Base-by-base conservation (phyloP, 2,113 vertebrate genomes). In the Apus apus region DNA sequence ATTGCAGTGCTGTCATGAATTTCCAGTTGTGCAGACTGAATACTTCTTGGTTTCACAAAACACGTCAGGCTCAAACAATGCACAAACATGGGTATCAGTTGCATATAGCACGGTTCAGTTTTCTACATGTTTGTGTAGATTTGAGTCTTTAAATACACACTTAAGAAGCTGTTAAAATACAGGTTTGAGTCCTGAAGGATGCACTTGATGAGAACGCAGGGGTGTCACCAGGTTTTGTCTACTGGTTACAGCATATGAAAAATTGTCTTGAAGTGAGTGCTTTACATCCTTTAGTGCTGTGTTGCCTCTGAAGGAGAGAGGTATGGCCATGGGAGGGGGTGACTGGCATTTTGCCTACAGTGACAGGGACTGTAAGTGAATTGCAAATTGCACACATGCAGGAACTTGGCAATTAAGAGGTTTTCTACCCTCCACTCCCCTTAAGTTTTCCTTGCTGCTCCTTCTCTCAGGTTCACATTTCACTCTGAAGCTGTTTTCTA, bases 331-430 rank as follows among this genome's bases (percentile, higher is more conserved):
- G 51, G 57, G 21, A 77, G 51, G n/a, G 74, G 73, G 7, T 62
- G 36, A 29, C 40, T 0, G 0, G n/a, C 65, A 76, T 45, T 73
- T 64, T 68, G 60, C 36, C 17, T 87, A 6, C 61, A 56, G 65
- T 54, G 56, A 12, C 0, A 1, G 21, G 15, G 36, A 10, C 25
- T 62, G 21, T 15, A 16, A 48, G 34, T 54, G n/a, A 85, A 46
- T 58, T 50, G 29, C 20, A 48, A 64, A 0, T 4, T 77, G 26
- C 48, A 18, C 0, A 0, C 0, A 0, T 71, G 67, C 65, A 53
- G 38, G 51, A 84, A 23, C 17, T 72, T 67, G 38, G 32, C 38
- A 48, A 3, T 71, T 38, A 51, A 1, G 6, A 27, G 14, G 3
- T 43, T 84, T 86, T 57, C 45, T 13, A 25, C 3, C 2, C 2